These are phyloP conservation scores for Scaptomyza pallida DNA, from an alignment of 1,140 invertebrate genomes.

Conservation along the genomic window DNA sequence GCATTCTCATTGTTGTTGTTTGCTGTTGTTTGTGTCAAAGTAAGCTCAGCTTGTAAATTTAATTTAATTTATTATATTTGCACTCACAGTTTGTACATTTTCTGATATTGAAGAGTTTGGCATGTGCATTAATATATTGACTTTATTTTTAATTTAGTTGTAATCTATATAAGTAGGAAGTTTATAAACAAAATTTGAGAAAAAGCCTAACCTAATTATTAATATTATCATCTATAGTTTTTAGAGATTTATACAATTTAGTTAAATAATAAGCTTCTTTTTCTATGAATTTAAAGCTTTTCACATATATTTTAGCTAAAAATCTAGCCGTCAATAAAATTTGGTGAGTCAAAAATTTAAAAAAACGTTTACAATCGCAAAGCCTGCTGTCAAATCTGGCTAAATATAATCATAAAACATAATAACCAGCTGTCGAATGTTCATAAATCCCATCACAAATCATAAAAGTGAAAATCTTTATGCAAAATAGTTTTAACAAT, in stretches of 20 bases:
- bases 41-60: constrained; percentile 72
- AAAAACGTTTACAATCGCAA: no score
- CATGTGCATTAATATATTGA: constrained; percentile 23
- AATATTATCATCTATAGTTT: no score
- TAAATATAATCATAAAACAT: neutral
- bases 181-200: no score
- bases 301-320: no score
- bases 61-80: constrained; percentile 74
- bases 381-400: constrained; percentile 1
- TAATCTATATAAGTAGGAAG: no score
- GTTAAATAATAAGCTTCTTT: no score
- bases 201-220: no score
- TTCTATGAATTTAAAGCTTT: no score
- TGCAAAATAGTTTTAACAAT: constrained; percentile 34
- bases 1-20: constrained; percentile 33
- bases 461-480: constrained; percentile 22
- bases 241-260: no score
- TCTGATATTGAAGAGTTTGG: constrained; percentile 26
- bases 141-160: no score
- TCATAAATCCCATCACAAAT: constrained; percentile 1
- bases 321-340: no score
- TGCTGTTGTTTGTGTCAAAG: constrained; percentile 50
- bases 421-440: neutral
- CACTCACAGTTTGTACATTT: constrained; percentile 20
- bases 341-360: no score